Evolutionary conservation across 1,140 invertebrate species (phyloP), one percentile per base, ranked within the genome.

Genomic region (Brachystomella parvula): DNA sequence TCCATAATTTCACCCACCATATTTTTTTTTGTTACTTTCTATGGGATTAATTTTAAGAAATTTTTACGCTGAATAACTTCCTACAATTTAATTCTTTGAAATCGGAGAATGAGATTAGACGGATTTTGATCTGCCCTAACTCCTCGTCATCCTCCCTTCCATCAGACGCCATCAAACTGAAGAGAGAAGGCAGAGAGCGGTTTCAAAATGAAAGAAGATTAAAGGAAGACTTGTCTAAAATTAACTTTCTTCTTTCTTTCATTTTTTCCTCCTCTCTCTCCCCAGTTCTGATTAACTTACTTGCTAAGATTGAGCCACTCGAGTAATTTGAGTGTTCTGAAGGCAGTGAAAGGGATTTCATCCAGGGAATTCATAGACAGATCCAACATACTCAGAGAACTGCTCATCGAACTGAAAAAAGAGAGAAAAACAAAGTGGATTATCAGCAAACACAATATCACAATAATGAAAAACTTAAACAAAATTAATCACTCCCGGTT

Each of bases 231-330:
- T 26, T 53, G 6, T 24, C 39, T n/a, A 44, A 44, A 44, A 44
- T 44, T 44, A n/a, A 9, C 39, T 44, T 44, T 44, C 39, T 9
- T 44, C 39, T 9, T 44, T 44, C 39, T 12, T 12, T 44, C 9
- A n/a, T n/a, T 44, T 44, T 44, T 44, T 44, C n/a, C n/a, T 44
- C 9, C 39, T 44, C n/a, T 44, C 39, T n/a, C n/a, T 44, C 9
- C 39, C n/a, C 39, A 44, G n/a, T 39, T 39, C 35, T 39, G 35
- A 39, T 9, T 39, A 44, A 70, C 81, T 81, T 82, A 87, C 86
- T 86, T 85, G 77, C 86, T 84, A 59, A 88, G 79, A 79, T 87
- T 88, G 64, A 87, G 80, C 86, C 86, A 88, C 75, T 87, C 85
- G 68, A 88, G 79, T 72, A 82, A 81, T 76, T 82, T 82, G 44